Evolutionary conservation across 2,888 invertebrate genomes (phyloP).

Genomic region (Nemotelus pantherinus): DNA sequence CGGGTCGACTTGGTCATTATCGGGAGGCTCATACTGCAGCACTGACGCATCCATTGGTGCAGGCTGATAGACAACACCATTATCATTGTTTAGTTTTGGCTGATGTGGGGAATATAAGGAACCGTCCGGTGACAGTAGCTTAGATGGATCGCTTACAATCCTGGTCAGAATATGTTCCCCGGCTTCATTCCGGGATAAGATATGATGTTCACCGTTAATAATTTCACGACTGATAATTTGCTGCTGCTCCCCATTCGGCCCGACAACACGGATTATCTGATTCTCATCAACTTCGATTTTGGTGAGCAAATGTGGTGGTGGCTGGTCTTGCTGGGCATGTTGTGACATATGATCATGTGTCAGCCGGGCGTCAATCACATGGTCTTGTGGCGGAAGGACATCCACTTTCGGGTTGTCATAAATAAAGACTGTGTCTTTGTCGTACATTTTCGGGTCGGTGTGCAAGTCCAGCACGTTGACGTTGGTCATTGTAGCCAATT

Average conservation of each 20-base stretch:
- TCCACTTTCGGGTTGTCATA: slow-evolving; percentile 62
- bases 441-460: slow-evolving; percentile 61
- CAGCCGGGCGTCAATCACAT: slow-evolving; percentile 63
- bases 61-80: slow-evolving; percentile 61
- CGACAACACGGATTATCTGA: slow-evolving; percentile 64
- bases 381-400: slow-evolving; percentile 56
- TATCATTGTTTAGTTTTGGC: slow-evolving; percentile 61
- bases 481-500: slow-evolving; percentile 88
- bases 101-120: slow-evolving; percentile 62
- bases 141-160: slow-evolving; percentile 64
- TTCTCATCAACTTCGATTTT: slow-evolving; percentile 65
- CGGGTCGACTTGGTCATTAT: slow-evolving; percentile 52
- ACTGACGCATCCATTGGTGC: slow-evolving; percentile 63
- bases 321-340: slow-evolving; percentile 55
- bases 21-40: slow-evolving; percentile 61
- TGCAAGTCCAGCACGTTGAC: slow-evolving; percentile 82
- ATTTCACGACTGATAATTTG: slow-evolving; percentile 65
- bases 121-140: slow-evolving; percentile 62
- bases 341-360: slow-evolving; percentile 46
- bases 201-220: slow-evolving; percentile 65
- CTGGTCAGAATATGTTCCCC: slow-evolving; percentile 65
- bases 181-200: slow-evolving; percentile 64
- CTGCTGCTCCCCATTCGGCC: slow-evolving; percentile 64
- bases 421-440: slow-evolving; percentile 64
- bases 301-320: slow-evolving; percentile 60